phyloP scores from a whole-genome alignment of 2,888 invertebrate species.

The Xestoiulus laeticollis region DNA sequence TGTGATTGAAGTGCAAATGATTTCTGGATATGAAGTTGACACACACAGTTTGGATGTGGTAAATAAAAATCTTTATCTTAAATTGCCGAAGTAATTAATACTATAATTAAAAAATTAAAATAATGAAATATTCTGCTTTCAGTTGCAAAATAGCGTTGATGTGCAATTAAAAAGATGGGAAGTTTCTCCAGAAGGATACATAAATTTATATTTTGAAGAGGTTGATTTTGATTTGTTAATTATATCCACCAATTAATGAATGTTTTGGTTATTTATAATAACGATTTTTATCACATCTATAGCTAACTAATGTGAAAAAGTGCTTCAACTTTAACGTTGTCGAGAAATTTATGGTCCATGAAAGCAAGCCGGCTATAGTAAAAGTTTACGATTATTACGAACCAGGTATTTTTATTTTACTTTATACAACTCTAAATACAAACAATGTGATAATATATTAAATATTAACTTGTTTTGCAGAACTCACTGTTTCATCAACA shows the following conservation, averaged over 20 bases:
- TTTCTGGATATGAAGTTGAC: conserved; percentile 63
- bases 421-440: neutral
- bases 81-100: neutral
- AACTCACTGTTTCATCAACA: neutral
- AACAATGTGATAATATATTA: neutral
- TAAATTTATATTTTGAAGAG: conserved; percentile 58
- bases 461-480: neutral
- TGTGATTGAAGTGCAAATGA: conserved; percentile 64
- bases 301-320: conserved; percentile 57
- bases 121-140: neutral
- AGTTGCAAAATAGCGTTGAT: conserved; percentile 49
- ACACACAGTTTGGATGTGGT: conserved; percentile 59
- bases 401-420: conserved; percentile 58
- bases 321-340: conserved; percentile 62
- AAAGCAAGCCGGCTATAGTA: conserved; percentile 60
- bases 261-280: too few relatives aligned
- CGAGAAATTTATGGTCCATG: conserved; percentile 60
- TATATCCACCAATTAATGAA: neutral
- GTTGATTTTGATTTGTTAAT: conserved; percentile 48
- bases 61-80: neutral
- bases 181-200: conserved; percentile 55
- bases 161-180: conserved; percentile 57
- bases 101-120: neutral
- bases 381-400: conserved; percentile 62
- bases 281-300: too few relatives aligned